Evolutionary conservation across 2,113 vertebrate genomes (phyloP).

Genomic region (Oplegnathus fasciatus): DNA sequence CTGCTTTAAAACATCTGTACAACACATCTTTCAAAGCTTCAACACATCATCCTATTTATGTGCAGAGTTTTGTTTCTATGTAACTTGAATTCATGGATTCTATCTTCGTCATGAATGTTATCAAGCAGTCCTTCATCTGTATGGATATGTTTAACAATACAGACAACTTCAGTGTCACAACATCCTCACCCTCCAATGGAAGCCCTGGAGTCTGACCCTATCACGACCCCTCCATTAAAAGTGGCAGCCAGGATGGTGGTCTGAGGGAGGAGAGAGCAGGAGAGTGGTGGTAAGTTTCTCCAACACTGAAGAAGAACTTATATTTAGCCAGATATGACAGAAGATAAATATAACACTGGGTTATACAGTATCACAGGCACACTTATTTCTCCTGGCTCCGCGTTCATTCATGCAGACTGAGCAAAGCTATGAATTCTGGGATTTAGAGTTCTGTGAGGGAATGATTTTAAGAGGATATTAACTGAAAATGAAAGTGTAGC

Average conservation of each 20-base stretch:
- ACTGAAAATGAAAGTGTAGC: slow-evolving; percentile 9
- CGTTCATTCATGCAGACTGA: not conserved
- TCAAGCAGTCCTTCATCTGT: not conserved
- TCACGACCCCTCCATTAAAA: slow-evolving; percentile 89
- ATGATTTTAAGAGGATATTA: not conserved
- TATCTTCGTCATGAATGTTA: not conserved
- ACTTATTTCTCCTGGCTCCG: too few species aligned
- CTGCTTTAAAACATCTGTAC: too few species aligned
- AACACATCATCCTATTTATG: not conserved
- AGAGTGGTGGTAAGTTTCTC: not conserved
- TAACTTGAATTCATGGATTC: not conserved
- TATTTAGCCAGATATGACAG: not conserved
- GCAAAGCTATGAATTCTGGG: slow-evolving; percentile 57
- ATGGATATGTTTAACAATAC: not conserved
- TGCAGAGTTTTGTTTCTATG: not conserved
- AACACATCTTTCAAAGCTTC: not conserved
- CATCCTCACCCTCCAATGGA: slow-evolving; percentile 89
- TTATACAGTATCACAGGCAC: not conserved
- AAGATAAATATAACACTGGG: not conserved
- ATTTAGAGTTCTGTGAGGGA: slow-evolving; percentile 29
- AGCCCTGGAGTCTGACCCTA: slow-evolving; percentile 91
- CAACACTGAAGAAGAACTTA: not conserved
- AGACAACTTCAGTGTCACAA: not conserved
- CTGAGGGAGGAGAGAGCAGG: slow-evolving; percentile 69
- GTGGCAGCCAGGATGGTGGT: slow-evolving; percentile 91